These are phyloP conservation scores for Chaetorhynchus papuensis DNA, from an alignment of 2,113 vertebrate species.

Conservation along the genomic window DNA sequence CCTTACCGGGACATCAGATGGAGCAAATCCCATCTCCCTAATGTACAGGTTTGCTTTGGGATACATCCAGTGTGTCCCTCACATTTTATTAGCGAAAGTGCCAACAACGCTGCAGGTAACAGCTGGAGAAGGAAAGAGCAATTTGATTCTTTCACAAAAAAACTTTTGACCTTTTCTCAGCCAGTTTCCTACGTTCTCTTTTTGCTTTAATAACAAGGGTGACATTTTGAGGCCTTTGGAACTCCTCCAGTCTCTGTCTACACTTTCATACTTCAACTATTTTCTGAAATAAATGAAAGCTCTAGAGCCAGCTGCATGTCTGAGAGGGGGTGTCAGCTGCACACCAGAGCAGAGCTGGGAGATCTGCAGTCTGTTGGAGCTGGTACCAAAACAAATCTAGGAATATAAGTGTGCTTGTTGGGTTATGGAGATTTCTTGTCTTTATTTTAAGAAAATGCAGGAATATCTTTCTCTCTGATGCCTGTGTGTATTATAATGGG, in stretches of 20 bases:
- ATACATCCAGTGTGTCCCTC: not conserved
- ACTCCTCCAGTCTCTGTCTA: slow-evolving; percentile 46
- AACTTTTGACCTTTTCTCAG: not conserved
- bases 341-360: not conserved
- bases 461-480: not conserved
- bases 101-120: not conserved
- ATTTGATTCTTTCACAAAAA: not conserved
- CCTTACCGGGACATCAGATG: not conserved
- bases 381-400: not conserved
- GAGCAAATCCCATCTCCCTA: not conserved
- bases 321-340: not conserved
- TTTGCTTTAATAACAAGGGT: slow-evolving; percentile 42
- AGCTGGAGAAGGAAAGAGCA: not conserved
- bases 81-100: not conserved
- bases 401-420: not conserved
- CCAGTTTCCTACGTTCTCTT: not conserved
- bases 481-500: not conserved
- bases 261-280: not conserved
- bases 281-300: not conserved
- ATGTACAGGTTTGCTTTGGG: not conserved
- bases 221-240: slow-evolving; percentile 46
- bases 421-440: not conserved
- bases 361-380: not conserved
- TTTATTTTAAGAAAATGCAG: not conserved
- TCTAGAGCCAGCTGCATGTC: not conserved